Conservation (phyloP, 2,888 invertebrate species). For the Norana najaformis region DNA sequence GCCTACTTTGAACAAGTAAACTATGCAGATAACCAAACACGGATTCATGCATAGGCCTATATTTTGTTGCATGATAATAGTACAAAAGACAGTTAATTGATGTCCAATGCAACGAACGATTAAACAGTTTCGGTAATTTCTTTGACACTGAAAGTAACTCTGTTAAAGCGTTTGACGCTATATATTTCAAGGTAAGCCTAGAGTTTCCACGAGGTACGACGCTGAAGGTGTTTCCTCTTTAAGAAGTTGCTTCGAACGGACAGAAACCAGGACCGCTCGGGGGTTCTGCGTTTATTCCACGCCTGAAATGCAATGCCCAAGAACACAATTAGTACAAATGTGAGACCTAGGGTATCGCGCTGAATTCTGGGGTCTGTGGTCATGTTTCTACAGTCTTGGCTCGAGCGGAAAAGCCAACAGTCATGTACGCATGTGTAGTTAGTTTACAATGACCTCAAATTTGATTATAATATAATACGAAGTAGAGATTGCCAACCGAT, state of each 20-base stretch:
- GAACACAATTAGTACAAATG: background rate
- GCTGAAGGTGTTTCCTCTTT: background rate
- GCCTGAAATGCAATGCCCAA: constrained; percentile 53
- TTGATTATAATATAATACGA: too few relatives aligned
- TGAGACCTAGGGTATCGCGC: too few relatives aligned
- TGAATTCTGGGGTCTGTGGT: too few relatives aligned
- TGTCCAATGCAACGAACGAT: background rate
- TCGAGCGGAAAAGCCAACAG: too few relatives aligned
- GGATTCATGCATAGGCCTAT: too few relatives aligned
- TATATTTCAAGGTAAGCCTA: background rate
- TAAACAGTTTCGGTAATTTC: background rate
- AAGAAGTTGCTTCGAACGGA: constrained; percentile 25
- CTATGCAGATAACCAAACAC: too few relatives aligned
- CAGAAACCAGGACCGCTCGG: constrained; percentile 74
- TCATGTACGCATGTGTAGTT: too few relatives aligned
- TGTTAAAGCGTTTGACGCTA: background rate
- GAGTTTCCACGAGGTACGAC: background rate
- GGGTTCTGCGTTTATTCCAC: constrained; percentile 74
- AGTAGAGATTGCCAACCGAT: too few relatives aligned
- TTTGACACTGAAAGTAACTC: background rate
- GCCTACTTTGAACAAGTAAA: too few relatives aligned
- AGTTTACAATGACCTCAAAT: too few relatives aligned
- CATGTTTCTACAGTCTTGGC: too few relatives aligned
- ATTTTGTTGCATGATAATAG: too few relatives aligned
- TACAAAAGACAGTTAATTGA: background rate